These are phyloP conservation scores for Drosophila kambysellisi DNA, from an alignment of 2,888 invertebrate genomes.

Conservation along the genomic window DNA sequence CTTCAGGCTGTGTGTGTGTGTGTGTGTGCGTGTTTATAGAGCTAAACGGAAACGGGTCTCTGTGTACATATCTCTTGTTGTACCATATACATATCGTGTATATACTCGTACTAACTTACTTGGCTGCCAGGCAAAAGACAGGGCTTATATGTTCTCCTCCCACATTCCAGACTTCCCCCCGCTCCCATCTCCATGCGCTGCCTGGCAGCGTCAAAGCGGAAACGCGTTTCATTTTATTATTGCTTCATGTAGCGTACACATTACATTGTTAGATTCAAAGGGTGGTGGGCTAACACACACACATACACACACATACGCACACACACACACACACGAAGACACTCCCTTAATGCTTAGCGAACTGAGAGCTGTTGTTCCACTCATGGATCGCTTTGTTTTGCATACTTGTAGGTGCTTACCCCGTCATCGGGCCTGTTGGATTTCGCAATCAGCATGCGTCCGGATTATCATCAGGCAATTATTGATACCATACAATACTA, in stretches of 20 bases:
- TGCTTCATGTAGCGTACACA: slow-evolving; percentile 78
- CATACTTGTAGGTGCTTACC: slow-evolving; percentile 89
- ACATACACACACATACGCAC: not conserved
- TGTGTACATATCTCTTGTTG: slow-evolving; percentile 53
- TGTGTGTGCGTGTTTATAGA: slow-evolving; percentile 30
- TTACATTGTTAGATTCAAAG: slow-evolving; percentile 67
- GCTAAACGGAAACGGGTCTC: slow-evolving; percentile 71
- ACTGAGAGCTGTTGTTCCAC: slow-evolving; percentile 37
- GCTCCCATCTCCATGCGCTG: slow-evolving; percentile 5
- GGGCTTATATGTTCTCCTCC: slow-evolving; percentile 48
- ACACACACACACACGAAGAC: not conserved
- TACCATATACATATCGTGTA: slow-evolving; percentile 50
- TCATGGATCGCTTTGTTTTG: slow-evolving; percentile 62
- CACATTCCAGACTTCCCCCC: not conserved
- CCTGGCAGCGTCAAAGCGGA: slow-evolving; percentile 65
- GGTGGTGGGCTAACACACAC: not conserved
- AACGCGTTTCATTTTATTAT: slow-evolving; percentile 79
- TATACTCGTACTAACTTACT: slow-evolving; percentile 42
- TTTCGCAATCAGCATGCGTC: slow-evolving; percentile 96
- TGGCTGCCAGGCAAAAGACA: slow-evolving; percentile 57
- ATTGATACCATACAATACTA: slow-evolving; percentile 97
- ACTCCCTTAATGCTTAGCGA: slow-evolving; percentile 2
- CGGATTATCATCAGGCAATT: slow-evolving; percentile 97
- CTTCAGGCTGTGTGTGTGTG: slow-evolving; percentile 41
- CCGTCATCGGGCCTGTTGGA: slow-evolving; percentile 95